Evolutionary conservation across 2,888 invertebrate species (phyloP).

Genomic region (Drosophila histrio): DNA sequence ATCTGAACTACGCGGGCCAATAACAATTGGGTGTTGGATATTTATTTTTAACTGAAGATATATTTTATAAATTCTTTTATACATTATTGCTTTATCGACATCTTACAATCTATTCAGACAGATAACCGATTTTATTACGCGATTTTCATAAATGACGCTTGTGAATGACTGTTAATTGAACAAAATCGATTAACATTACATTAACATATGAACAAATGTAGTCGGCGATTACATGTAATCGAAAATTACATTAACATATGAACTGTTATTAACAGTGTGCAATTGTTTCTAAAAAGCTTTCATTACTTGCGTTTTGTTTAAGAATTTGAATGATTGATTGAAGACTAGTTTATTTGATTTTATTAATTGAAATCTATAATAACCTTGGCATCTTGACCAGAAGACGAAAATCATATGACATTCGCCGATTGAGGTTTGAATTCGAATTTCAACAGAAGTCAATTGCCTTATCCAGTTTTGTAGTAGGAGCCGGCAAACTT

Average conservation of each 20-base stretch:
- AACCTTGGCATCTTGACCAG: not conserved
- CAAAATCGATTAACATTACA: not conserved
- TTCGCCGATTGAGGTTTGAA: not conserved
- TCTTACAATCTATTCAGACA: not conserved
- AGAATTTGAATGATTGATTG: not conserved
- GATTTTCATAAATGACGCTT: not conserved
- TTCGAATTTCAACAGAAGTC: constrained; percentile 6
- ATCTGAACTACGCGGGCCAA: not conserved
- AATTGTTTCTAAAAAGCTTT: not conserved
- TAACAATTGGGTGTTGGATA: too few relatives aligned
- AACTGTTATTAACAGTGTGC: constrained; percentile 1
- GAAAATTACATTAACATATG: not conserved
- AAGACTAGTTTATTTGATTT: not conserved
- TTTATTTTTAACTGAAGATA: too few relatives aligned
- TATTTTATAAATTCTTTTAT: too few relatives aligned
- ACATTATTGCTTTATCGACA: too few relatives aligned
- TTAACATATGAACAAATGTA: not conserved
- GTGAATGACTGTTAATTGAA: not conserved
- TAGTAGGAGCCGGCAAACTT: constrained; percentile 11
- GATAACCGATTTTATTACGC: too few relatives aligned
- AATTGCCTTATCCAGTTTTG: constrained; percentile 1
- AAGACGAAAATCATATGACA: not conserved
- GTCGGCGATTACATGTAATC: not conserved
- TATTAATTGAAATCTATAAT: not conserved
- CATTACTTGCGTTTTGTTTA: not conserved